phyloP scores from a whole-genome alignment of 2,113 vertebrate genomes.

The Catagonus wagneri region DNA sequence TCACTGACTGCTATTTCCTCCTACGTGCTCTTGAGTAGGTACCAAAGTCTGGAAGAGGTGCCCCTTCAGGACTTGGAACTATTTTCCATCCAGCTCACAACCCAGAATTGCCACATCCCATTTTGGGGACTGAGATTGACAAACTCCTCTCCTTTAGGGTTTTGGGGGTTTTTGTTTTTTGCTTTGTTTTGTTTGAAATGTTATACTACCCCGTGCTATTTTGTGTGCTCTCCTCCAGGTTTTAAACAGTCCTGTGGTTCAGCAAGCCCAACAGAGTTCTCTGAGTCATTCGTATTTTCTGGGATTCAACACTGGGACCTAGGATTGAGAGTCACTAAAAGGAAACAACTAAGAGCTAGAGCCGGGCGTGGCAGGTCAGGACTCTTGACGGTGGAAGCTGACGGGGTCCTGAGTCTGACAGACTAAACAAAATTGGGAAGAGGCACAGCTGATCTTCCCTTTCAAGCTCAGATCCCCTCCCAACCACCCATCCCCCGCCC shows the following conservation, averaged over 20 bases:
- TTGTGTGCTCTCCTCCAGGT: not conserved
- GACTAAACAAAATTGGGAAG: not conserved
- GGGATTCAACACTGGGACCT: not conserved
- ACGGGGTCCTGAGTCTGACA: not conserved
- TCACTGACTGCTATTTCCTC: not conserved
- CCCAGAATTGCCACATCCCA: not conserved
- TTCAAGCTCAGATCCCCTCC: not conserved
- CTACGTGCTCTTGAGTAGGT: not conserved
- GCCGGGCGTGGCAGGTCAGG: not conserved
- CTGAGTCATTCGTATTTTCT: not conserved
- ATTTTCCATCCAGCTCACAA: not conserved
- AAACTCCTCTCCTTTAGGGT: not conserved
- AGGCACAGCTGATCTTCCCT: not conserved
- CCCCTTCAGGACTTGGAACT: not conserved
- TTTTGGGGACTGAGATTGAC: not conserved
- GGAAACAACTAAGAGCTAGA: not conserved
- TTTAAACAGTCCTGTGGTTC: conserved; percentile 24
- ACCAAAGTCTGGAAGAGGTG: not conserved
- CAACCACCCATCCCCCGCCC: not conserved
- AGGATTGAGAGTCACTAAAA: not conserved
- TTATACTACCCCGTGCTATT: not conserved
- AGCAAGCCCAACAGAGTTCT: conserved; percentile 15
- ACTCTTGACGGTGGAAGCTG: not conserved
- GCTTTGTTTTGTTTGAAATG: conserved; percentile 48
- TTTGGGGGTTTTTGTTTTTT: not conserved